Percentiles rank a stretch among this genome's conserved stretches.
These are phyloP conservation scores for Gambusia holbrooki DNA, from an alignment of 2,113 vertebrate genomes.

Conservation along the genomic window DNA sequence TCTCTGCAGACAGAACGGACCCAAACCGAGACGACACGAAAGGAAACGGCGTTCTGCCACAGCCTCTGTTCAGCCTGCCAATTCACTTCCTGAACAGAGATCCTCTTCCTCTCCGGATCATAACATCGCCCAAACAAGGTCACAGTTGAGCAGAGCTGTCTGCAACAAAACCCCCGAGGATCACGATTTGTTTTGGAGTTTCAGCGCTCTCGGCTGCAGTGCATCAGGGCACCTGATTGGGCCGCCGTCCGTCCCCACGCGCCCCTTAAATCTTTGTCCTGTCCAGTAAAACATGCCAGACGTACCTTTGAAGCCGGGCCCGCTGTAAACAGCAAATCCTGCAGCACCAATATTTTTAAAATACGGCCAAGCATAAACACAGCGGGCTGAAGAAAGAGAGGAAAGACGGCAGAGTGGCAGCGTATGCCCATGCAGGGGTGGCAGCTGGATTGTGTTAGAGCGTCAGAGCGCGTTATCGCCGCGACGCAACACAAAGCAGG, in stretches of 20 bases:
- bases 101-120: slow-evolving; percentile 39
- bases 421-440: slow-evolving; percentile 23
- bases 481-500: slow-evolving; percentile 64
- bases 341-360: slow-evolving; percentile 4
- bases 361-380: slow-evolving; percentile 8
- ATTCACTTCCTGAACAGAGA: slow-evolving; percentile 37
- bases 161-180: slow-evolving; percentile 11
- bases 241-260: neutral
- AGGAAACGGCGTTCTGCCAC: slow-evolving; percentile 29
- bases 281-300: slow-evolving; percentile 18
- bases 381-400: neutral
- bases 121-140: slow-evolving; percentile 35
- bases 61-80: slow-evolving; percentile 19
- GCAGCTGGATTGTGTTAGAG: slow-evolving; percentile 69
- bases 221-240: neutral
- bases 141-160: slow-evolving; percentile 45
- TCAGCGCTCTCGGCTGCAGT: slow-evolving; percentile 15
- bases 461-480: slow-evolving; percentile 53
- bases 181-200: slow-evolving; percentile 17
- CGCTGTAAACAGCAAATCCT: slow-evolving; percentile 24
- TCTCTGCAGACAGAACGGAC: slow-evolving; percentile 8
- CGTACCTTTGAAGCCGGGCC: slow-evolving; percentile 36
- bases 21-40: slow-evolving; percentile 22
- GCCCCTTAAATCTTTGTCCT: slow-evolving; percentile 30
- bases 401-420: slow-evolving; percentile 12